These are phyloP conservation scores for Orchestes rusci DNA, from an alignment of 2,888 invertebrate genomes.

Conservation along the genomic window DNA sequence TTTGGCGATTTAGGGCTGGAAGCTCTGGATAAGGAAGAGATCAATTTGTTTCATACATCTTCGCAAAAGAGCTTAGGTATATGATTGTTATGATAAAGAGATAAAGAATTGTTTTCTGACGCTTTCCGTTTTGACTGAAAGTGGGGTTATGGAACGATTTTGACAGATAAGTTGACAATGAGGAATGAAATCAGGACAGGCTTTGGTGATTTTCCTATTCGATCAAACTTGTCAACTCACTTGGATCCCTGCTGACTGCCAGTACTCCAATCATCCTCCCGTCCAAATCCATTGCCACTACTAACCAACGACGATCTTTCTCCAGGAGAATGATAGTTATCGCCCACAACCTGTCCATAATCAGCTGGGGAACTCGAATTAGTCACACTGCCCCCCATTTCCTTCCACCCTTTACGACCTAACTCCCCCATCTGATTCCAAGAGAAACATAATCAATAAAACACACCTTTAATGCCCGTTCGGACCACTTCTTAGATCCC, in stretches of 20 bases:
- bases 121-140: too few relatives aligned
- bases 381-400: conserved; percentile 38
- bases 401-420: conserved; percentile 58
- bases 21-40: conserved; percentile 37
- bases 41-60: not conserved
- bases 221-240: conserved; percentile 35
- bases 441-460: conserved; percentile 6
- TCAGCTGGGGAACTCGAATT: conserved; percentile 25
- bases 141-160: too few relatives aligned
- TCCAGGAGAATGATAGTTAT: conserved; percentile 42
- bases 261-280: conserved; percentile 42
- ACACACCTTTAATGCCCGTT: too few relatives aligned
- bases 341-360: conserved; percentile 43
- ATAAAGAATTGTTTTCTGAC: too few relatives aligned
- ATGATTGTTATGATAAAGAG: too few relatives aligned
- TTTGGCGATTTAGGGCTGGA: conserved; percentile 42
- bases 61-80: too few relatives aligned
- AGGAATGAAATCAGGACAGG: too few relatives aligned
- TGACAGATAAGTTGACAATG: too few relatives aligned
- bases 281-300: conserved; percentile 38
- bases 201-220: too few relatives aligned
- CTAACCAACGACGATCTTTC: conserved; percentile 46
- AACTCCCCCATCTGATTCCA: conserved; percentile 55
- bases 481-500: too few relatives aligned
- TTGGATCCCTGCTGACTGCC: conserved; percentile 43